Evolutionary conservation across 1,140 invertebrate species (phyloP).

Genomic region (Bombus pascuorum): DNA sequence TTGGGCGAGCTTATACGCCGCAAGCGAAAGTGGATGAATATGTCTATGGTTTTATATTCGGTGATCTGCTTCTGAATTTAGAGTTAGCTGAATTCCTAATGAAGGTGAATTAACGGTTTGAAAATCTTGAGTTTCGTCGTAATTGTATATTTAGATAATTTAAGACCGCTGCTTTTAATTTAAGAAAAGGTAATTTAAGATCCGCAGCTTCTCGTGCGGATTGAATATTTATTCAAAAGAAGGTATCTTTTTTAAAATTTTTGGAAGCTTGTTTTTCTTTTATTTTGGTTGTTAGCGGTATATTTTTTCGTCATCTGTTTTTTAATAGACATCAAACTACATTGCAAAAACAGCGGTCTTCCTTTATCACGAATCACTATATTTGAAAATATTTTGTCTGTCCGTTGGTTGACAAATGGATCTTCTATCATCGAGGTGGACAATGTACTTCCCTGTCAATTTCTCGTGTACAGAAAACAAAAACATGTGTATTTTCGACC

Average conservation of each 20-base stretch:
- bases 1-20: neutral
- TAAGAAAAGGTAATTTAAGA: no score
- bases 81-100: neutral
- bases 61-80: neutral
- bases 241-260: neutral
- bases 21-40: neutral
- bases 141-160: neutral
- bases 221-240: neutral
- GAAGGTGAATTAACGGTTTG: neutral
- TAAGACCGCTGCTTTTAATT: no score
- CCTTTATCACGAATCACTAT: constrained; percentile 10
- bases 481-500: neutral
- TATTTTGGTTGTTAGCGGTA: no score
- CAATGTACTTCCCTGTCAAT: neutral
- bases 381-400: constrained; percentile 2
- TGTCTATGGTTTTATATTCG: neutral
- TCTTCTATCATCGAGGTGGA: constrained; percentile 9
- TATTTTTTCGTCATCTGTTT: neutral
- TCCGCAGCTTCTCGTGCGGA: neutral
- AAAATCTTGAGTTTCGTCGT: neutral
- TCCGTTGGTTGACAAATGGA: neutral
- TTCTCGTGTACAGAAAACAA: neutral
- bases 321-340: neutral
- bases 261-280: neutral
- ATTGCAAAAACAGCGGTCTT: neutral